Conservation (phyloP, 2,888 invertebrate species). For the Mechanitis messenoides region DNA sequence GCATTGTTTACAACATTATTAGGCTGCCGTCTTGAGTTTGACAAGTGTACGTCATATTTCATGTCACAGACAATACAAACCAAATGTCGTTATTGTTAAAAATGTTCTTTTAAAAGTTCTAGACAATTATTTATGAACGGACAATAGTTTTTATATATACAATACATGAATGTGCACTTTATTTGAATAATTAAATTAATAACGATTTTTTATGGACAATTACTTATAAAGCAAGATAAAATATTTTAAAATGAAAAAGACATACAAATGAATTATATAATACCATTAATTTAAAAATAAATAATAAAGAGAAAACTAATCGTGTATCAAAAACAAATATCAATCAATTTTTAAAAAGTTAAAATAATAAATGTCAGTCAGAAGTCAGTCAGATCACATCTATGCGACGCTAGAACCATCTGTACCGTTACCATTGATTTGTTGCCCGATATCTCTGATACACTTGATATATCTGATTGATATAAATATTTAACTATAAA, state of each 20-base stretch:
- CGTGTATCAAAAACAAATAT: background rate
- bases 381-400: slow-evolving; percentile 8
- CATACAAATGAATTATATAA: no score
- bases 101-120: background rate
- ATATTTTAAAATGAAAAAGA: no score
- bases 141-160: background rate
- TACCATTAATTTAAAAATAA: no score
- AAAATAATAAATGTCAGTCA: slow-evolving; percentile 5
- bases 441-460: no score
- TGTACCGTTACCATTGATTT: slow-evolving; percentile 29
- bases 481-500: no score
- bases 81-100: background rate
- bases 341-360: slow-evolving; percentile 12
- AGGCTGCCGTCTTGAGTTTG: slow-evolving; percentile 19
- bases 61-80: slow-evolving; percentile 8
- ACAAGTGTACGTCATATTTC: slow-evolving; percentile 15
- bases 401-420: slow-evolving; percentile 31
- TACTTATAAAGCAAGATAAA: no score
- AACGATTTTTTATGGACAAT: no score
- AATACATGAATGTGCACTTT: background rate
- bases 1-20: slow-evolving; percentile 17
- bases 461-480: no score
- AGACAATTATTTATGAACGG: background rate
- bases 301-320: slow-evolving; percentile 1
- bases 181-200: no score